Evolutionary conservation across 2,888 invertebrate species (phyloP).

Genomic region (Drosophila atripex): DNA sequence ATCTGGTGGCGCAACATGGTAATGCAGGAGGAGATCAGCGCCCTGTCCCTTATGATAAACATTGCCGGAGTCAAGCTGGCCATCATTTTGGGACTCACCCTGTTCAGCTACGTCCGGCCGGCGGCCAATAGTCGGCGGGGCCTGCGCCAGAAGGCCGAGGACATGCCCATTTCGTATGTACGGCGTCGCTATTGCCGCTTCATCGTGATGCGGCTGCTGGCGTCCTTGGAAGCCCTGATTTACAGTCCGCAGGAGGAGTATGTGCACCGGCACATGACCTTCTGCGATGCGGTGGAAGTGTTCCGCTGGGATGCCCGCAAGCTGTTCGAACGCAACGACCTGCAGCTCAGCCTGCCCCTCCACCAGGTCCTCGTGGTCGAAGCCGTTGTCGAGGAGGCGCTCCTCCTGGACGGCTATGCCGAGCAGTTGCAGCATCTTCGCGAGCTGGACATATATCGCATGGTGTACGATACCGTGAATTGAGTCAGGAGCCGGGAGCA

Average conservation of each 20-base stretch:
- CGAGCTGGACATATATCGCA: constrained; percentile 53
- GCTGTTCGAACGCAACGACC: constrained; percentile 68
- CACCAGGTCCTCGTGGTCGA: constrained; percentile 70
- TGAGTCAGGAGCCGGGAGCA: constrained; percentile 8
- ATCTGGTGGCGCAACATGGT: constrained; percentile 51
- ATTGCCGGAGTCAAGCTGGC: constrained; percentile 42
- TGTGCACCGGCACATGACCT: constrained; percentile 45
- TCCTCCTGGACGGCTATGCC: constrained; percentile 52
- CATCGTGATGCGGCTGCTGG: constrained; percentile 78
- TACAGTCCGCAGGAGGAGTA: not conserved
- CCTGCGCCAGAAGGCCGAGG: not conserved
- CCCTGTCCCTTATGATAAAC: constrained; percentile 44
- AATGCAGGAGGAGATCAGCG: constrained; percentile 17
- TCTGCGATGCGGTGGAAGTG: constrained; percentile 65
- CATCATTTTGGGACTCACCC: constrained; percentile 33
- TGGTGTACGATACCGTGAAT: constrained; percentile 28
- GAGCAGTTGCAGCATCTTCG: constrained; percentile 28
- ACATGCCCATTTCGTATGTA: constrained; percentile 48
- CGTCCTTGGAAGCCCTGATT: constrained; percentile 66
- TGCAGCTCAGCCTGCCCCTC: constrained; percentile 64
- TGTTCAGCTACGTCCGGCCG: constrained; percentile 36
- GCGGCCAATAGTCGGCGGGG: not conserved
- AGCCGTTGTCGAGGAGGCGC: constrained; percentile 52
- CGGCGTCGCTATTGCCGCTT: constrained; percentile 80
- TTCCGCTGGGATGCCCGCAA: constrained; percentile 81